A percentile compares a stretch with the other conserved stretches of the same genome.
Evolutionary conservation across 2,113 vertebrate species (phyloP).

Genomic region (Phaethon lepturus): DNA sequence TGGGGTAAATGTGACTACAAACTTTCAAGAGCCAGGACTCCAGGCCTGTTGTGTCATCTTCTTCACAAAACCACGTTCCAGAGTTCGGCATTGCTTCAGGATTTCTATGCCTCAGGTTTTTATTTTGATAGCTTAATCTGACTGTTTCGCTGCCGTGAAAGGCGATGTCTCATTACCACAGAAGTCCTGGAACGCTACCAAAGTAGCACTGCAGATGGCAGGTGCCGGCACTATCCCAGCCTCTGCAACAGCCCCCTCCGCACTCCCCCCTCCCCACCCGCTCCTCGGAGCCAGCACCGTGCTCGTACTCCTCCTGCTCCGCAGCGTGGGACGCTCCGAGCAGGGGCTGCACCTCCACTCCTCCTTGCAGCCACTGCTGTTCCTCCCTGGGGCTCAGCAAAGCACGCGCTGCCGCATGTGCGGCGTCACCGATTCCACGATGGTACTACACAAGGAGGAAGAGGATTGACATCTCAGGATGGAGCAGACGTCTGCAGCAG

Average conservation of each 20-base stretch:
- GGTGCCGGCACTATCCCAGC: background rate
- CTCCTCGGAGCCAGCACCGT: background rate
- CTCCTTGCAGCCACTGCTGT: background rate
- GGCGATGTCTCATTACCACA: background rate
- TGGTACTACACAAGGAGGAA: background rate
- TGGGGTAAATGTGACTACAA: background rate
- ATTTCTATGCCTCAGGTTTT: background rate
- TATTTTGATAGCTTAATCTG: background rate
- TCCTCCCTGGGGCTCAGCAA: background rate
- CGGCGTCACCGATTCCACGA: fast-evolving
- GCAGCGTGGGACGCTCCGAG: fast-evolving
- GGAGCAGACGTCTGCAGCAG: background rate
- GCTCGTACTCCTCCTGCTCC: background rate
- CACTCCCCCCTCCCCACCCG: fast-evolving
- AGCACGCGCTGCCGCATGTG: fast-evolving
- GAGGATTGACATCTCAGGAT: background rate
- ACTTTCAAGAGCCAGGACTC: background rate
- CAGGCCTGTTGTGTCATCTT: background rate
- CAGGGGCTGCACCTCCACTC: background rate
- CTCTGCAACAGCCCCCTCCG: background rate
- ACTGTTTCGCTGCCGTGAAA: background rate
- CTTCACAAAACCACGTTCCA: background rate
- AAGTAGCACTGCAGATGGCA: background rate
- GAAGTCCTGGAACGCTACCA: background rate
- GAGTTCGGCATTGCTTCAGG: background rate